Conservation (phyloP, 1,140 invertebrate genomes). For the Cydia strobilella region DNA sequence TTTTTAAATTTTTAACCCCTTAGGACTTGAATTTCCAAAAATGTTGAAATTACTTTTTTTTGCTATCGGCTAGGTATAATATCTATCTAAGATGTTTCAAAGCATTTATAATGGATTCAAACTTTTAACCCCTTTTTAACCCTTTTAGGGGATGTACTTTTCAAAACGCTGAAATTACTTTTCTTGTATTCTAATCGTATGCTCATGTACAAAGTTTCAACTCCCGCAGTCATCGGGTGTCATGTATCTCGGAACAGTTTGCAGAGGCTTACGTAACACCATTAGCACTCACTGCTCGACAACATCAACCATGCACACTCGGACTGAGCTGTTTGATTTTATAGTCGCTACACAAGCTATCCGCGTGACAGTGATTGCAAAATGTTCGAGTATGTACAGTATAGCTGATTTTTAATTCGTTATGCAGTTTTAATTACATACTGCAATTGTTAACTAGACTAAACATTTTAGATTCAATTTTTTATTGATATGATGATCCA, state of each 20-base stretch:
- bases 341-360: conserved; percentile 2
- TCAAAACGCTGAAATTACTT: no score
- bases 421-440: background rate
- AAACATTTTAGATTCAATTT: background rate
- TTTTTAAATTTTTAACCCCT: no score
- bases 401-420: background rate
- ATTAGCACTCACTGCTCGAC: background rate
- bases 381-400: background rate
- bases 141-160: no score
- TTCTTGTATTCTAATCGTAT: no score
- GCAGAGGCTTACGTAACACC: background rate
- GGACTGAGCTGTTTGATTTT: conserved; percentile 6
- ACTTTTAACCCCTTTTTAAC: no score
- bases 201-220: no score
- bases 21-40: no score
- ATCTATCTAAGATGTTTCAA: no score
- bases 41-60: no score
- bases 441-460: background rate
- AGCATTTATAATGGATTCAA: no score
- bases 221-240: no score
- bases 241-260: conserved; percentile 3
- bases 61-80: no score
- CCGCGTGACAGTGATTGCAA: background rate
- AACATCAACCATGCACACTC: conserved; percentile 3
- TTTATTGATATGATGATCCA: background rate